Evolutionary conservation across 2,797 vertebrate species (phyloP).

Genomic region (Notoglanidium macrostoma): DNA sequence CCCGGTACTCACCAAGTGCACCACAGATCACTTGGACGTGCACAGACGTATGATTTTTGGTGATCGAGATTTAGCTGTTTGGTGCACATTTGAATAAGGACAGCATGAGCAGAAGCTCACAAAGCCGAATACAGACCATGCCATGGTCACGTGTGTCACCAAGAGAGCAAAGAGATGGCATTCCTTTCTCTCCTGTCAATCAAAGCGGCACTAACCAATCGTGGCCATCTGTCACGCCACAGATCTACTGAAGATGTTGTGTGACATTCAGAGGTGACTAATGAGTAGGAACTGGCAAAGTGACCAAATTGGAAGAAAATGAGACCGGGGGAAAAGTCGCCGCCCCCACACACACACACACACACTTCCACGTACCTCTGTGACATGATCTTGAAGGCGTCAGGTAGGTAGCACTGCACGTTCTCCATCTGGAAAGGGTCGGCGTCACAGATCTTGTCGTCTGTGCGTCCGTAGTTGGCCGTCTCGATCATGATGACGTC

Average conservation of each 20-base stretch:
- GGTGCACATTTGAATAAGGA: background rate
- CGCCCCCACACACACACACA: slow-evolving; percentile 3
- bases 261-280: background rate
- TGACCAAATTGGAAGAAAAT: background rate
- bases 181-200: background rate
- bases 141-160: background rate
- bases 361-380: slow-evolving; percentile 77
- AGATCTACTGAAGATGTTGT: background rate
- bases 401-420: slow-evolving; percentile 90
- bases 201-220: background rate
- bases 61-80: background rate
- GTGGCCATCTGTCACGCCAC: background rate
- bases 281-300: background rate
- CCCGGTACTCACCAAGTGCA: background rate
- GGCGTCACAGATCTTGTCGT: slow-evolving; percentile 93
- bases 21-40: background rate
- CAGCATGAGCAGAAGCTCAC: background rate
- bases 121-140: background rate
- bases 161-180: background rate
- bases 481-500: slow-evolving; percentile 95
- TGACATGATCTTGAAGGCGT: slow-evolving; percentile 94
- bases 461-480: slow-evolving; percentile 91
- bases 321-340: background rate
- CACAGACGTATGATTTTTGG: background rate
- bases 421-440: slow-evolving; percentile 97